Conservation (phyloP, 2,888 invertebrate genomes). For the Drosophila planitibia region DNA sequence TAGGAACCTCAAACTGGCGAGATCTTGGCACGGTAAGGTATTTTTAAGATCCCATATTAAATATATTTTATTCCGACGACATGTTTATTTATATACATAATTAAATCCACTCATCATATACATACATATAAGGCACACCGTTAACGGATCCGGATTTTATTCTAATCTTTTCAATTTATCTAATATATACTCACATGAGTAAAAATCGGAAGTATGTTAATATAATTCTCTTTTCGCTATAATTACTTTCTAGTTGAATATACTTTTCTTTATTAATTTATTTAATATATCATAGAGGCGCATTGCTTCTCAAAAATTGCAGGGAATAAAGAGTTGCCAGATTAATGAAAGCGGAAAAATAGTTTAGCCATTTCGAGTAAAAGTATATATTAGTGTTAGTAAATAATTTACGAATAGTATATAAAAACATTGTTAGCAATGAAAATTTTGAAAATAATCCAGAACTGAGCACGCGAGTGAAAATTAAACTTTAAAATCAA, state of each 20-base stretch:
- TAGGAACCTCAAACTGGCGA: too few species aligned
- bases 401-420: not conserved
- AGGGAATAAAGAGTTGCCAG: not conserved
- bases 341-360: not conserved
- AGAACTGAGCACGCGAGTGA: not conserved
- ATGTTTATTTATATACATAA: too few species aligned
- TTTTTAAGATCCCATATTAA: too few species aligned
- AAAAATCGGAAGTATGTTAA: too few species aligned
- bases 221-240: not conserved
- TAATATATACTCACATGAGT: too few species aligned
- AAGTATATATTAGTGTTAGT: not conserved
- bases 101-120: not conserved
- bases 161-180: not conserved
- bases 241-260: not conserved
- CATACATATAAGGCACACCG: too few species aligned
- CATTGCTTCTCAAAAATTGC: not conserved
- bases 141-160: not conserved
- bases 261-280: not conserved
- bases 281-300: not conserved
- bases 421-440: not conserved
- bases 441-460: not conserved
- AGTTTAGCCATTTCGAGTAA: not conserved
- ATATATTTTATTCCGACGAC: too few species aligned
- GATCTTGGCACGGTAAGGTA: too few species aligned
- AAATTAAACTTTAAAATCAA: not conserved